phyloP scores from a whole-genome alignment of 2,797 vertebrate genomes.

The Enteromius argenteus region DNA sequence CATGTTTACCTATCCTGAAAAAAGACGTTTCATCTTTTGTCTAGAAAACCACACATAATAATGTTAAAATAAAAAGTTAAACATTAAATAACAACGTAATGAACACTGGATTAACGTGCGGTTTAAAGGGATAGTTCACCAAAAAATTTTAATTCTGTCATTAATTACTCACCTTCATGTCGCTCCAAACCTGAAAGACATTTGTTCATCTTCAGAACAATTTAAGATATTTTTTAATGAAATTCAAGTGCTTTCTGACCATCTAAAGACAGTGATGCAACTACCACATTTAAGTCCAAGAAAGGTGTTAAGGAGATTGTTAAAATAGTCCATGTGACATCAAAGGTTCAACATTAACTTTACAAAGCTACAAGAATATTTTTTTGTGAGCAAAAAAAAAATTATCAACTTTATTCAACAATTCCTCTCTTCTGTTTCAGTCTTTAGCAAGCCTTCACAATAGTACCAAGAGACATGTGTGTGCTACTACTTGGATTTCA shows the following conservation, averaged over 20 bases:
- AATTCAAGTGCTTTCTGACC: not conserved
- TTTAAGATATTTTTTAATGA: not conserved
- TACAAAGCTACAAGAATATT: not conserved
- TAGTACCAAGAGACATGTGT: too few species aligned
- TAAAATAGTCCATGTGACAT: not conserved
- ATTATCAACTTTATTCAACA: not conserved
- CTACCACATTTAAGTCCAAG: not conserved
- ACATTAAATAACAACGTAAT: not conserved
- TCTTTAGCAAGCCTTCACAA: too few species aligned
- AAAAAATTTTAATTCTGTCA: not conserved
- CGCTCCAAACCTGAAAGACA: not conserved
- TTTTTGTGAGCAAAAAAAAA: not conserved
- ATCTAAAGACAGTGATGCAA: not conserved
- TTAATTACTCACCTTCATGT: not conserved
- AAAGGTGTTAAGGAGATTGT: not conserved
- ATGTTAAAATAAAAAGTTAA: not conserved
- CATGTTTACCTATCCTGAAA: slow-evolving; percentile 15
- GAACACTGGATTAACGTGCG: not conserved
- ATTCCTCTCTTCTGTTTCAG: too few species aligned
- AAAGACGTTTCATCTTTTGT: not conserved
- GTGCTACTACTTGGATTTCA: too few species aligned
- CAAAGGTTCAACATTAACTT: not conserved
- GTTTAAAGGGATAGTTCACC: not conserved
- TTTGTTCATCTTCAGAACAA: not conserved
- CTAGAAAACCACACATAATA: not conserved